A percentile compares a stretch with the other conserved stretches of the same genome.
These are phyloP conservation scores for Acropternis orthonyx DNA, from an alignment of 2,797 vertebrate species.

Conservation along the genomic window DNA sequence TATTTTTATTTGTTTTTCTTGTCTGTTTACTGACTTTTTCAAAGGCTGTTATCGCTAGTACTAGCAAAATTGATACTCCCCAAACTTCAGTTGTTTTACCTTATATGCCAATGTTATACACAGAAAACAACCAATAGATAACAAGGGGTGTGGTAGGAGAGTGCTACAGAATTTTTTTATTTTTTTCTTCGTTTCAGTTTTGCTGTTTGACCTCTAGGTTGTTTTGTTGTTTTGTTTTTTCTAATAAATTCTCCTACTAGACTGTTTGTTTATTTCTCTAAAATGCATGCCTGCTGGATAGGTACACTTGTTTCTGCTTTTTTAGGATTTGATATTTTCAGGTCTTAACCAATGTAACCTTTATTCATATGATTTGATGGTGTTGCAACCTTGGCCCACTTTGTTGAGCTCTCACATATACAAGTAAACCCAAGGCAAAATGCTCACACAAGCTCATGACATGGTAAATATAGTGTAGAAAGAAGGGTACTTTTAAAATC, in stretches of 20 bases:
- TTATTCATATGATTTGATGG: neutral
- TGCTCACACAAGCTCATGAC: neutral
- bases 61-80: neutral
- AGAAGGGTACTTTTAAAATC: neutral
- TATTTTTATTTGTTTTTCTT: neutral
- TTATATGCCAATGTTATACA: neutral
- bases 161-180: neutral
- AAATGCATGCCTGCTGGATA: neutral
- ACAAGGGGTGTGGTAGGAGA: accelerated
- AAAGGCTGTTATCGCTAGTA: neutral
- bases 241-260: neutral
- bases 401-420: neutral
- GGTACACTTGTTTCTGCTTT: neutral
- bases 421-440: neutral
- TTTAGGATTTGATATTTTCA: neutral
- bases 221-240: neutral
- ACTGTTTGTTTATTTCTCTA: neutral
- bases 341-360: neutral
- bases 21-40: neutral
- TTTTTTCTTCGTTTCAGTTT: neutral
- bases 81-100: neutral
- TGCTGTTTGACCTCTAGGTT: neutral
- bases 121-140: neutral
- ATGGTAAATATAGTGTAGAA: neutral
- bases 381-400: neutral